phyloP scores from a whole-genome alignment of 1,140 invertebrate genomes.

The Sarcophaga bullata region DNA sequence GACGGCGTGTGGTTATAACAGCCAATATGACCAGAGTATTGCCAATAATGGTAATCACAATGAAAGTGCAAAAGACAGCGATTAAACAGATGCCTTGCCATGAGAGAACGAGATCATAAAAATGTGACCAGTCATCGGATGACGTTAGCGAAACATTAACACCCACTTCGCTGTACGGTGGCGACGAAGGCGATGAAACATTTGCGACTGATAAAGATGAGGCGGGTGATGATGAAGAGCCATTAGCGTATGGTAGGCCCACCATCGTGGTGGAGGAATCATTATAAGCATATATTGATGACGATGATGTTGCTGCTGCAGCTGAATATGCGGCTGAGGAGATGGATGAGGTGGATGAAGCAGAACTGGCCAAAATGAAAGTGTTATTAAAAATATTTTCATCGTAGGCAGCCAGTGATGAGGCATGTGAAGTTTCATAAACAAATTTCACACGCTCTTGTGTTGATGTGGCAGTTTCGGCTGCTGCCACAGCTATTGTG shows the following conservation, averaged over 20 bases:
- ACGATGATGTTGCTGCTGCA: slow-evolving; percentile 47
- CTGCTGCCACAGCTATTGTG: slow-evolving; percentile 1
- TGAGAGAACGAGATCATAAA: slow-evolving; percentile 61
- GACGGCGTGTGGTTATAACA: slow-evolving; percentile 87
- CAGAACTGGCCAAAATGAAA: slow-evolving; percentile 6
- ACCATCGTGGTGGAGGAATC: background rate
- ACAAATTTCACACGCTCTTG: slow-evolving; percentile 18
- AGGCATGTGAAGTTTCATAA: slow-evolving; percentile 22
- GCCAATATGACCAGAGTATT: slow-evolving; percentile 92
- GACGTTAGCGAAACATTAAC: slow-evolving; percentile 27
- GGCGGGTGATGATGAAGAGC: slow-evolving; percentile 43
- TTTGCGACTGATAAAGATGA: slow-evolving; percentile 51
- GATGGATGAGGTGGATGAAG: background rate
- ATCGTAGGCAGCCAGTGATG: background rate
- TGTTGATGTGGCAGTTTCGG: slow-evolving; percentile 7
- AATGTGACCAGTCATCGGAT: slow-evolving; percentile 56
- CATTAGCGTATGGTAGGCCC: slow-evolving; percentile 42
- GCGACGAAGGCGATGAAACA: background rate
- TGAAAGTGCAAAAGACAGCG: slow-evolving; percentile 69
- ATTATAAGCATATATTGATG: background rate
- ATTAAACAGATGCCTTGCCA: slow-evolving; percentile 64
- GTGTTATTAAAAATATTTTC: slow-evolving; percentile 31
- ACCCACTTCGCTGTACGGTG: background rate
- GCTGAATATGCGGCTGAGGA: background rate
- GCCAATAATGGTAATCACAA: slow-evolving; percentile 77